Base-by-base conservation (phyloP, 2,888 invertebrate species). In the Clanis bilineata region DNA sequence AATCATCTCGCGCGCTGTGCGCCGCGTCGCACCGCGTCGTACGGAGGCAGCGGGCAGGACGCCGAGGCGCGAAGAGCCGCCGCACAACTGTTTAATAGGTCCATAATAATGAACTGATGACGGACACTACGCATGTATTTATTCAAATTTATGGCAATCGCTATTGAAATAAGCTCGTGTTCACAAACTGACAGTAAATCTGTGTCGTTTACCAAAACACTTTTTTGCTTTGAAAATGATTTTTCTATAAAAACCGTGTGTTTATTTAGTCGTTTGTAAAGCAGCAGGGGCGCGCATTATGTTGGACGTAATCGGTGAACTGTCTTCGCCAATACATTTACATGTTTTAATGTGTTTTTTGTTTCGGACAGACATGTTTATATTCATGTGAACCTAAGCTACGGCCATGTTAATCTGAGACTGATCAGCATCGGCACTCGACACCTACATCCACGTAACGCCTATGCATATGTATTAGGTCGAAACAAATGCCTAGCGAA, bases 51-150 rank as follows among this genome's bases (percentile, higher is more conserved):
- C 18, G 18, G 56, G 43, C 43, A 44, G 23, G 23, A 15, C 43
- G 28, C 28, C 43, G 36, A 36, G 39, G 23, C 39, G 56, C 56
- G 23, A 36, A 23, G 23, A 25, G n/a, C 43, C 28, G 43, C 23
- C 51, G 28, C 51, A 28, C 18, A 28, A 28, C 51, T 79, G 80
- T 81, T 82, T 78, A 83, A 82, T 82, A 83, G 82, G 73, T 72
- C 82, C 85, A 86, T 85, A 85, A 70, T 81, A 82, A 88, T 82
- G 82, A 83, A 82, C 69, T 74, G 73, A 70, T 76, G 79, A 77
- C 79, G 79, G 71, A 74, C 71, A 71, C 76, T 74, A 74, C 65
- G 66, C 70, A 84, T 85, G 80, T 77, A 83, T 85, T 83, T 86
- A 88, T 88, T 89, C 72, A 85, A 82, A 88, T 88, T 79, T 60